Base-by-base conservation (phyloP, 2,797 vertebrate species). In the Syngnathus rostellatus region DNA sequence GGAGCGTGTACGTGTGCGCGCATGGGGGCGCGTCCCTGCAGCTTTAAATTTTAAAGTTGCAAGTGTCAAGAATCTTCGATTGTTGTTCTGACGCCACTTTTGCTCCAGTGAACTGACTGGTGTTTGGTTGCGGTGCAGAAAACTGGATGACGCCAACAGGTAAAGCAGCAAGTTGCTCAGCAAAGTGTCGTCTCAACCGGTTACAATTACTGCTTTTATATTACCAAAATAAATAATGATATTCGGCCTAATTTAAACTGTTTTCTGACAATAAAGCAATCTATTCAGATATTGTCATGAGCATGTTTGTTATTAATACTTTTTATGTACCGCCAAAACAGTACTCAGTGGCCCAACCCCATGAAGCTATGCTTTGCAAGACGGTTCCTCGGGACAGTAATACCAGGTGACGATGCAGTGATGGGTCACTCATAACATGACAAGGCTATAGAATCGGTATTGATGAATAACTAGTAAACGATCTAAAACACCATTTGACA, bases 291-390 rank as follows among this genome's bases (percentile, higher is more conserved):
- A 17, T 38, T 17, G 23, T 25, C 21, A 25, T 1, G 21, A 6
- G 12, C 1, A 37, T 57, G 16, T 57, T 17, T 57, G 7, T 57
- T 37, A 12, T 57, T 14, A 17, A 37, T 14, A 14, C 55, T 16
- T 14, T 57, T 17, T 57, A 12, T 57, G 6, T 6, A 57, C 1
- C 38, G 40, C 31, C n/a, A 2, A 64, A 71, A 68, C 0, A 71
- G 64, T 25, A 14, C 53, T 55, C 64, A 38, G 14, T 51, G 74
- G 72, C 83, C 85, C 83, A 81, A 71, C 88, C 87, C 88, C 73
- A 51, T 17, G 11, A 38, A 75, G 64, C 65, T 83, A 88, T 87
- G 84, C 71, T 58, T 66, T 66, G 64, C 66, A 25, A 43, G 55
- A 66, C 58, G 70, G 66, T 68, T 67, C 8, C 38, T 63, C 21